Evolutionary conservation across 2,888 invertebrate genomes (phyloP), one percentile per base, ranked within the genome.

Genomic region (Trissolcus brochymenae): DNA sequence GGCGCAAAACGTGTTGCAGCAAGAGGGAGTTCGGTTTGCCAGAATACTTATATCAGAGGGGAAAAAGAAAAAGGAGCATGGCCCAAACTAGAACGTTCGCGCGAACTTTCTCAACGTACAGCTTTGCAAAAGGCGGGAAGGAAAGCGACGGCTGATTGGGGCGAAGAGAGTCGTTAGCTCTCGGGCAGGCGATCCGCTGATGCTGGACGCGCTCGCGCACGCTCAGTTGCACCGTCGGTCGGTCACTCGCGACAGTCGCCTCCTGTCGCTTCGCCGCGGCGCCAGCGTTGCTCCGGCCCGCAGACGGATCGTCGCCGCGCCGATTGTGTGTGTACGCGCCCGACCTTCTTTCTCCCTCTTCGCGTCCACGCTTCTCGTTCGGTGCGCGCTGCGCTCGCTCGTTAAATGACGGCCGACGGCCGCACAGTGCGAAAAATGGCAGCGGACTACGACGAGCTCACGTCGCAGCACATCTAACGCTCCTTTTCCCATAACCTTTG

Each of bases 371-470:
- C n/a, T 17, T 51, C 51, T 51, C 17, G 2, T n/a, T 51, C 17
- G 51, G 49, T 17, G 54, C 62, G 21, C 56, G 35, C 16, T 43
- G 9, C 54, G 29, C 50, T 61, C 56, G 56, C 43, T 50, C 19
- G 56, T 43, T 64, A 67, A 67, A 61, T 66, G 66, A 61, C 66
- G 73, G 54, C 29, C 54, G 54, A 21, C 25, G 64, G 21, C 71
- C 57, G 50, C 25, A 60, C 78, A 55, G 78, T 76, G 64, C 64
- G 75, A 83, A 84, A 83, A 79, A 87, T 87, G 87, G 87, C 87
- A 85, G 87, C 87, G 80, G 86, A 87, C 82, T 87, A 85, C 82
- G 86, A 87, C 84, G 87, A 87, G 84, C 81, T 71, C 67, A 21
- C 35, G 60, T 72, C 46, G 53, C 50, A 72, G 71, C 55, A 56